These are phyloP conservation scores for Sigmodon hispidus DNA, from an alignment of 2,113 vertebrate species.

Conservation along the genomic window DNA sequence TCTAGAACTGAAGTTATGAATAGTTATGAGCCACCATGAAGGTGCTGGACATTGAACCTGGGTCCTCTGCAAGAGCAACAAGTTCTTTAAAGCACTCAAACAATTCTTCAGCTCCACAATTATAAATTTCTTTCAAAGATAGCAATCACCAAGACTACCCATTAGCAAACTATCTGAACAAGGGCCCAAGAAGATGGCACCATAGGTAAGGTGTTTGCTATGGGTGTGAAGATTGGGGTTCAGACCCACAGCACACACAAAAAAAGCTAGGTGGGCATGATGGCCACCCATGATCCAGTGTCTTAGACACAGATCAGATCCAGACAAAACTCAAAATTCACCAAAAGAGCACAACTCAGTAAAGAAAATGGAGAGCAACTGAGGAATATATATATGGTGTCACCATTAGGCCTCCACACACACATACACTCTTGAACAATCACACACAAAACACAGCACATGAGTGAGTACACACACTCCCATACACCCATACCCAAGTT, in stretches of 20 bases:
- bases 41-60: background rate
- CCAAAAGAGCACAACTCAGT: background rate
- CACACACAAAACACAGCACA: background rate
- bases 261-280: background rate
- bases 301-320: background rate
- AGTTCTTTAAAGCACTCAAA: background rate
- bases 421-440: too few relatives aligned
- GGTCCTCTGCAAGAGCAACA: background rate
- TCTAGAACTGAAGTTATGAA: background rate
- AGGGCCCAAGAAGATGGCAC: background rate
- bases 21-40: background rate
- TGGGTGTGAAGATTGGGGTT: too few relatives aligned
- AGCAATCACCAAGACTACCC: background rate
- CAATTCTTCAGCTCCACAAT: background rate
- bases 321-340: background rate
- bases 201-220: background rate
- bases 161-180: constrained; percentile 24
- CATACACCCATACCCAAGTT: too few relatives aligned
- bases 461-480: background rate
- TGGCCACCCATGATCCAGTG: background rate
- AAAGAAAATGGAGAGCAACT: background rate
- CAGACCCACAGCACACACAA: background rate
- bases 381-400: too few relatives aligned
- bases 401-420: background rate
- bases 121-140: background rate